Base-by-base conservation (phyloP, 2,888 invertebrate genomes). In the Chloromyia formosa region DNA sequence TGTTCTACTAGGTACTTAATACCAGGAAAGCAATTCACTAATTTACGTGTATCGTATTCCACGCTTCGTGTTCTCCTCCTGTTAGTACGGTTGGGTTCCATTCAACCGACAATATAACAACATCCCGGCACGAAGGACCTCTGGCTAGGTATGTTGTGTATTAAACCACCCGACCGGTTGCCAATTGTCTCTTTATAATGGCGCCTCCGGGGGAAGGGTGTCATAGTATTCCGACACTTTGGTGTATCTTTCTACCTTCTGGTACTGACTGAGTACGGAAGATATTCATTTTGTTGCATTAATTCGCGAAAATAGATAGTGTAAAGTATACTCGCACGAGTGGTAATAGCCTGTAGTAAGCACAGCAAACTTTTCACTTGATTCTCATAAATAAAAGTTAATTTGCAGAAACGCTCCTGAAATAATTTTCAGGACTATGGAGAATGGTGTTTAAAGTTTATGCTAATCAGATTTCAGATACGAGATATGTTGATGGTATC, bases 1-100 rank as follows among this genome's bases (percentile, higher is more conserved):
- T 75, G 74, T 75, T 75, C 69, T 60, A 74, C 74, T 75, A 77
- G 75, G 77, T 77, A 75, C 75, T 77, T 77, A 77, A 74, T 75
- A 75, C 75, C 61, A 42, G 69, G 58, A 56, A 56, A 66, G 66
- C 62, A 74, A 74, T 74, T 74, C 22, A 7, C 64, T 66, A 66
- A 74, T 74, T 58, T 74, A 66, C 64, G 42, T 58, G 45, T 61
- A 64, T 49, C 27, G 56, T 18, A 18, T 40, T 56, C 20, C 56
- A 42, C 20, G 40, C 20, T 58, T 18, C 18, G 56, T 23, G 27
- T 4, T 60, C 23, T 22, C 58, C 18, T 71, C 40, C 1, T 22
- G 40, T 35, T 56, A 7, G 16, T 10, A 45, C 45, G 14, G 35
- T 27, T 42, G 18, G 18, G 35, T 62, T 35, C 27, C 27, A 35